Evolutionary conservation across 1,140 invertebrate species (phyloP).

Genomic region (Sitobion miscanthi): DNA sequence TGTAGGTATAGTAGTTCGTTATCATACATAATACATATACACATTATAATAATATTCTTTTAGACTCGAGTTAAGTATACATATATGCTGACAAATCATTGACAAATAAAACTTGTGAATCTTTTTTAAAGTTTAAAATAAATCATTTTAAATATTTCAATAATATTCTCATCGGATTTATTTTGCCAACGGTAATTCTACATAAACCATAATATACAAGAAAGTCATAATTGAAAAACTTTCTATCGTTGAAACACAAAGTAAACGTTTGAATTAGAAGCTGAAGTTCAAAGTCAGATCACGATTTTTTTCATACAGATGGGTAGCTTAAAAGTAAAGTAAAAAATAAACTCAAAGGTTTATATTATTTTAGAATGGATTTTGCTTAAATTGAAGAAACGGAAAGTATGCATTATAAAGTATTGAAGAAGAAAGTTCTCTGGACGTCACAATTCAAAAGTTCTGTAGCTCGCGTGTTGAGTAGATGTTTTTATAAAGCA

Average conservation of each 20-base stretch:
- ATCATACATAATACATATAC: no score
- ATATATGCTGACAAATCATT: background rate
- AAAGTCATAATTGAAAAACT: conserved; percentile 37
- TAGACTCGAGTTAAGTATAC: background rate
- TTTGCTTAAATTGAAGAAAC: conserved; percentile 33
- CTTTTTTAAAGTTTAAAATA: conserved; percentile 4
- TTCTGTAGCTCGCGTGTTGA: background rate
- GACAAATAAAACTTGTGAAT: background rate
- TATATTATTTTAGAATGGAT: conserved; percentile 3
- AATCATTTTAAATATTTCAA: conserved; percentile 11
- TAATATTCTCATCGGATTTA: background rate
- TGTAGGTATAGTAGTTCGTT: no score
- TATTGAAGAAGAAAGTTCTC: conserved; percentile 27
- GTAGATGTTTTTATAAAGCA: conserved; percentile 24
- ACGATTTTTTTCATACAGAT: background rate
- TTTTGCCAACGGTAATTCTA: background rate
- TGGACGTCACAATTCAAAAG: conserved; percentile 38
- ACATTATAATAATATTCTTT: background rate
- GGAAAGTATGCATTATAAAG: conserved; percentile 15
- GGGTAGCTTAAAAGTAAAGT: conserved; percentile 1
- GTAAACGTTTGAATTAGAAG: conserved; percentile 1
- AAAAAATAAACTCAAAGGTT: conserved; percentile 13
- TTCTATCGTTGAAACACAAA: background rate
- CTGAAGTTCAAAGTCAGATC: conserved; percentile 27
- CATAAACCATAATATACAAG: background rate